Percentiles rank a stretch among this genome's conserved stretches.
Conservation (phyloP, 2,797 vertebrate species). For the Lacerta bilineata region DNA sequence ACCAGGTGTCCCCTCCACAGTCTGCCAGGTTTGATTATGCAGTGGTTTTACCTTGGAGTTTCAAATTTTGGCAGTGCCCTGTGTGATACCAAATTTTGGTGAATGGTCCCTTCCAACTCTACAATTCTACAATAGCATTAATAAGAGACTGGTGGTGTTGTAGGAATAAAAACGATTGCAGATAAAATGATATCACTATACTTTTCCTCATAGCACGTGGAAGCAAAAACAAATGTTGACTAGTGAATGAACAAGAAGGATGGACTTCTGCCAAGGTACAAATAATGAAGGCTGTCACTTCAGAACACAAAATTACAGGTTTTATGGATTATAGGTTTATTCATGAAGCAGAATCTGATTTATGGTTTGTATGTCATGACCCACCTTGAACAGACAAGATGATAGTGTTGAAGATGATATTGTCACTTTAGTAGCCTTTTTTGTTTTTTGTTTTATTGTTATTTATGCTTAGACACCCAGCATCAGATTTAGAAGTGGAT, state of each 20-base stretch:
- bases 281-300: constrained; percentile 60
- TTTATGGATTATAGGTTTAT: constrained; percentile 63
- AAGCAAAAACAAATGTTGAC: constrained; percentile 59
- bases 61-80: too few relatives aligned
- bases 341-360: constrained; percentile 44
- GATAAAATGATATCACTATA: background rate
- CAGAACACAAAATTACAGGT: constrained; percentile 66
- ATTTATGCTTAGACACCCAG: background rate
- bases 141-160: background rate
- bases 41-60: too few relatives aligned
- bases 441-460: background rate
- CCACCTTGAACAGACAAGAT: constrained; percentile 22
- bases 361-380: constrained; percentile 30
- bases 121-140: background rate
- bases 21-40: too few relatives aligned
- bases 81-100: too few relatives aligned
- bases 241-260: constrained; percentile 52
- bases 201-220: constrained; percentile 17
- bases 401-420: background rate
- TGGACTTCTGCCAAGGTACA: constrained; percentile 48
- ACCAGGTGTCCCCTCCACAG: too few relatives aligned
- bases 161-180: background rate
- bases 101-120: too few relatives aligned
- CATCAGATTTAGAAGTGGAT: background rate
- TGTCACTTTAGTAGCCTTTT: background rate